phyloP scores from a whole-genome alignment of 1,140 invertebrate species.

The Pogonognathellus flavescens region DNA sequence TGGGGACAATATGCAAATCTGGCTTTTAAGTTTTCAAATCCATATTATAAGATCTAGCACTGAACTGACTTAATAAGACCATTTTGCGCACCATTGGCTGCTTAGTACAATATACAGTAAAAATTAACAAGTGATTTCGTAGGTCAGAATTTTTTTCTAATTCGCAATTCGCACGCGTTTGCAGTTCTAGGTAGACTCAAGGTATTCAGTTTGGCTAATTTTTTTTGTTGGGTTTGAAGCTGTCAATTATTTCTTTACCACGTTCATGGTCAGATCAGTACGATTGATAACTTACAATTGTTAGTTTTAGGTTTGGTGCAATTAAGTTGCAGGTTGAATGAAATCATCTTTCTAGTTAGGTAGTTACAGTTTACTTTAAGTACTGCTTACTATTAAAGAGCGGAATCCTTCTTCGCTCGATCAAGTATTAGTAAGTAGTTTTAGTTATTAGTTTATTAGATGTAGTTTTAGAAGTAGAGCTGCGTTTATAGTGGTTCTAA shows the following conservation, averaged over 20 bases:
- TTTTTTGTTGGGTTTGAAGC: conserved; percentile 38
- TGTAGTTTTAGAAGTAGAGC: not conserved
- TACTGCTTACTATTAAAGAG: not conserved
- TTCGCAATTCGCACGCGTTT: conserved; percentile 35
- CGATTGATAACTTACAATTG: conserved; percentile 5
- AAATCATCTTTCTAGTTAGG: not conserved
- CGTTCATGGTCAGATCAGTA: conserved; percentile 29
- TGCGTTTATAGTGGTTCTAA: not conserved
- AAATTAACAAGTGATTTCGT: conserved; percentile 3
- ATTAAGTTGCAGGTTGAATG: not conserved
- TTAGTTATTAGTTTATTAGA: not conserved
- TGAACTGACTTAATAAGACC: conserved; percentile 34
- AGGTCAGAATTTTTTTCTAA: conserved; percentile 39
- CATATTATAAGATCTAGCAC: conserved; percentile 50
- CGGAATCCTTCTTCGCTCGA: not conserved
- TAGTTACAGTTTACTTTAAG: not conserved
- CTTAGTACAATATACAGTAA: conserved; percentile 30
- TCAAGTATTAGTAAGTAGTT: not conserved
- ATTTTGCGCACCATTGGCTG: conserved; percentile 28
- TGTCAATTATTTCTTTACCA: conserved; percentile 26
- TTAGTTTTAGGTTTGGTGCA: conserved; percentile 16
- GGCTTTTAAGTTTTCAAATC: conserved; percentile 32
- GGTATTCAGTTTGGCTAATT: conserved; percentile 30
- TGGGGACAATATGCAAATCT: conserved; percentile 40
- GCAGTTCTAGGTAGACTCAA: not conserved